Evolutionary conservation across 2,797 vertebrate species (phyloP).

Genomic region (Pelochelys cantorii): DNA sequence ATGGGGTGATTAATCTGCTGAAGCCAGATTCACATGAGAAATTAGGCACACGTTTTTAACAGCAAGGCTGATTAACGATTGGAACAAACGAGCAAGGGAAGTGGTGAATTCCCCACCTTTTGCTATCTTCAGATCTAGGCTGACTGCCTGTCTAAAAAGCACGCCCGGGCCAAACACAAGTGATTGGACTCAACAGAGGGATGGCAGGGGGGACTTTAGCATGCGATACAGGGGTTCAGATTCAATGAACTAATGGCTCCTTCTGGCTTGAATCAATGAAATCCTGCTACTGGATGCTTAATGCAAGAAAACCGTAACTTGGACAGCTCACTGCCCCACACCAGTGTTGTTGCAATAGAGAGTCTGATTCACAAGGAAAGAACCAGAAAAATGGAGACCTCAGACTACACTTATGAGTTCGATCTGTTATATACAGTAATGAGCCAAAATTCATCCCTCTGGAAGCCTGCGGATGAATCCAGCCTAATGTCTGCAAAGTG

Average conservation of each 20-base stretch:
- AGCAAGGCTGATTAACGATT: not conserved
- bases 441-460: not conserved
- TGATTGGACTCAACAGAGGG: not conserved
- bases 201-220: not conserved
- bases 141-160: not conserved
- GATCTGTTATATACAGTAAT: not conserved
- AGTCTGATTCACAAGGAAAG: not conserved
- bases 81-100: not conserved
- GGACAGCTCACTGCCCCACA: not conserved
- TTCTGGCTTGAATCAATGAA: not conserved
- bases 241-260: not conserved
- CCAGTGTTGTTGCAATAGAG: not conserved
- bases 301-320: not conserved
- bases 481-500: not conserved
- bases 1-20: not conserved
- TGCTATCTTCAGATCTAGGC: not conserved
- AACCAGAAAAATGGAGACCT: slow-evolving; percentile 1
- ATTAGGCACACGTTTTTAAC: not conserved
- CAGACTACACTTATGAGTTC: not conserved
- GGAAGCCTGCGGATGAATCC: not conserved
- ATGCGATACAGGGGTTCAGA: not conserved
- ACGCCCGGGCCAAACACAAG: not conserved
- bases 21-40: not conserved
- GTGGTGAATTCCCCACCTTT: not conserved
- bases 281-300: not conserved